Conservation (phyloP, 1,140 invertebrate genomes). For the Diabrotica undecimpunctata region DNA sequence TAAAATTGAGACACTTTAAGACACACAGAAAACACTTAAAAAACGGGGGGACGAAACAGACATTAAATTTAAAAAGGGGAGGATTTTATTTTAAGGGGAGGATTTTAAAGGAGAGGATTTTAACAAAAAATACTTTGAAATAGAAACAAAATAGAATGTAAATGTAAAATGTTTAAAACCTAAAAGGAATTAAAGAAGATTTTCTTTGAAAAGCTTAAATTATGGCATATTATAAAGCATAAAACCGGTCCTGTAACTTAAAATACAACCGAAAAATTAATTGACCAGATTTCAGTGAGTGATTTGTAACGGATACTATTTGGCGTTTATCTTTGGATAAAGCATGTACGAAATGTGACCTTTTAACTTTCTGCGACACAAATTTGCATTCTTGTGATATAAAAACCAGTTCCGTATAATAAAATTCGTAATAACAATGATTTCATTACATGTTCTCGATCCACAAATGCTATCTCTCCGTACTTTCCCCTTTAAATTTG, state of each 20-base stretch:
- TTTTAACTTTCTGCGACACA: not conserved
- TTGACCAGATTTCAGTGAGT: not conserved
- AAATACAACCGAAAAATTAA: not conserved
- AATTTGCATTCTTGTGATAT: slow-evolving; percentile 2
- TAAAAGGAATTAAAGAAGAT: no score
- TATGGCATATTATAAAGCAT: no score
- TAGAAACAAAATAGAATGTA: no score
- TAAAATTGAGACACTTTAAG: no score
- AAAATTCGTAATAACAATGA: not conserved
- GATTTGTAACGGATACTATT: not conserved
- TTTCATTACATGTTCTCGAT: not conserved
- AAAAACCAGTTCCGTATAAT: slow-evolving; percentile 1
- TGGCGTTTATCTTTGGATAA: not conserved
- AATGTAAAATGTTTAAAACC: no score
- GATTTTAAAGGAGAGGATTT: no score
- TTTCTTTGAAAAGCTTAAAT: no score
- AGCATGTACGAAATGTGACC: not conserved
- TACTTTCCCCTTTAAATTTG: slow-evolving; percentile 2
- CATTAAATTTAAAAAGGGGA: no score
- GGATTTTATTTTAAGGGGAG: no score
- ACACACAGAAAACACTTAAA: no score
- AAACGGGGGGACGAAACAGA: no score
- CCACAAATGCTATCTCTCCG: not conserved
- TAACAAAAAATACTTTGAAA: no score
- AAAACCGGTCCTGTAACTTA: not conserved